Conservation (phyloP, 2,113 vertebrate genomes). For the Antechinus flavipes region DNA sequence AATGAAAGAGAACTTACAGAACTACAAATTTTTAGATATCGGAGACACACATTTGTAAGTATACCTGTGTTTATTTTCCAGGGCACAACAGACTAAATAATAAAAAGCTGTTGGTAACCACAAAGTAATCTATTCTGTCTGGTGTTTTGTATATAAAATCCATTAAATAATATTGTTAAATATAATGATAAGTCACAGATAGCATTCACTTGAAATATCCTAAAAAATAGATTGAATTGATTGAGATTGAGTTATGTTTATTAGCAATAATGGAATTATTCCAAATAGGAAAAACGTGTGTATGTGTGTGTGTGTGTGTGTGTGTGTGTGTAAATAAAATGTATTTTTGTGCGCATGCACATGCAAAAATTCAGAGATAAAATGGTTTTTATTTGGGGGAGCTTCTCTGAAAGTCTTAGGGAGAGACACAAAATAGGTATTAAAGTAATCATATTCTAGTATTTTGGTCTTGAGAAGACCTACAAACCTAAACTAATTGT, state of each 20-base stretch:
- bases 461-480: background rate
- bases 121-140: background rate
- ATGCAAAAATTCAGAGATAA: background rate
- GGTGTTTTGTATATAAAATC: background rate
- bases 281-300: background rate
- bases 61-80: background rate
- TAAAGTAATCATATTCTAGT: background rate
- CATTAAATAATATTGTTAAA: background rate
- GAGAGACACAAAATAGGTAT: background rate
- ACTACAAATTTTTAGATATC: background rate
- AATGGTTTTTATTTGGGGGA: background rate
- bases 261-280: background rate
- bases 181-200: background rate
- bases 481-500: background rate
- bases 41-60: background rate
- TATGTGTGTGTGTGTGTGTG: too few species aligned
- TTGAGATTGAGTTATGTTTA: background rate
- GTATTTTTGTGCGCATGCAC: too few species aligned
- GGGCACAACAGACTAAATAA: background rate
- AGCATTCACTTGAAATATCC: background rate
- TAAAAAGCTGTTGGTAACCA: background rate
- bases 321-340: too few species aligned
- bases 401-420: background rate
- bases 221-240: background rate
- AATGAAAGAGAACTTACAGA: background rate